These are phyloP conservation scores for Catharus minimus DNA, from an alignment of 2,113 vertebrate genomes.

Conservation along the genomic window DNA sequence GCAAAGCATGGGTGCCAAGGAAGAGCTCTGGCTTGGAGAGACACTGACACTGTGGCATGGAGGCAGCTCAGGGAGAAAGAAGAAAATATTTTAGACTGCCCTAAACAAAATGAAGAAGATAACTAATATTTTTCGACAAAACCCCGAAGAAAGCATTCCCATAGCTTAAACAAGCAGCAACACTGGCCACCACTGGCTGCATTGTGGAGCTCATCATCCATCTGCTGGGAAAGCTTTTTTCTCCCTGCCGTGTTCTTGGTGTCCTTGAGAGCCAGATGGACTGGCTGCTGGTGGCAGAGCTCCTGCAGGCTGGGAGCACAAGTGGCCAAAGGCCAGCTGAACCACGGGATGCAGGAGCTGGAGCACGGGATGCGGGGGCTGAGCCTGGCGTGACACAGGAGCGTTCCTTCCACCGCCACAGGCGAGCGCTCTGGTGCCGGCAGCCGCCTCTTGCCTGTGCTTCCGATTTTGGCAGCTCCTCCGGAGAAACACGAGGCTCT, in stretches of 20 bases:
- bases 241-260: neutral
- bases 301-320: neutral
- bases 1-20: fast-evolving
- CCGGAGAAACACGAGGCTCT: neutral
- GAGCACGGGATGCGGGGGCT: neutral
- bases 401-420: neutral
- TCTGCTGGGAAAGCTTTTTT: neutral
- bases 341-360: neutral
- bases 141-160: fast-evolving
- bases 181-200: neutral
- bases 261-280: constrained; percentile 21
- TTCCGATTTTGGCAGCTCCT: neutral
- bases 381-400: neutral
- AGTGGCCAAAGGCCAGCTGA: fast-evolving
- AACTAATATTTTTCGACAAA: neutral
- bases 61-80: neutral
- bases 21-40: neutral
- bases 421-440: neutral
- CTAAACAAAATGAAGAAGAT: fast-evolving
- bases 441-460: neutral
- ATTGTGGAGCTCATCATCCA: neutral
- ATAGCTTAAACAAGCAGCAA: neutral
- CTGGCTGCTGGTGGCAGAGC: neutral
- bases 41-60: fast-evolving
- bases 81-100: neutral